Base-by-base conservation (phyloP, 2,888 invertebrate genomes). In the Embidobia sp. region DNA sequence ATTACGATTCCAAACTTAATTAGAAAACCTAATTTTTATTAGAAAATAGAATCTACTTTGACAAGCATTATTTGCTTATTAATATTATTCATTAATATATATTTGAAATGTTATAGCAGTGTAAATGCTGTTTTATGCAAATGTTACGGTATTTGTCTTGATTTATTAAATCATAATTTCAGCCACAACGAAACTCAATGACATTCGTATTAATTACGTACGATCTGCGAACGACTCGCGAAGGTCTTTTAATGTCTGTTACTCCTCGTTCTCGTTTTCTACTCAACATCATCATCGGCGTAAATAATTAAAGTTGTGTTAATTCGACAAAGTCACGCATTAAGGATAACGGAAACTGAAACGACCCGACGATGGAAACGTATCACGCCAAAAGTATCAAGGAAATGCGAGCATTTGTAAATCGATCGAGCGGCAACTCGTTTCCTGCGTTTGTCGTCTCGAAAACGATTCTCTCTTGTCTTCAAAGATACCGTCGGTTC, bases 401-500 rank as follows among this genome's bases (percentile, higher is more conserved):
- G 70, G 59, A 69, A 59, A 61, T 22, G 51, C 51, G 44, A 44
- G 57, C 51, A 66, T 57, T 59, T 73, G 63, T 59, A 44, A 66
- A 51, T 59, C 73, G 44, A 59, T 51, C 66, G 48, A 67, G 75
- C 53, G 75, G 51, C 67, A 67, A 75, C 67, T 75, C 48, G 67
- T 63, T 75, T 67, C 61, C 75, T 75, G 67, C 63, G 53, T 67
- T 75, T 75, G 75, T 75, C 75, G 48, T 75, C 67, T 67, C 13
- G 61, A 67, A 61, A 75, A 48, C 75, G 67, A 63, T 75, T n/a
- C n/a, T 67, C 37, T 74, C 59, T 51, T 48, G 44, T 57, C 69
- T 63, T 75, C 75, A 75, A 75, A 69, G 75, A 61, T 55, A 69
- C 75, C 63, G 75, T 75, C 69, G 22, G 69, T 19, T 69, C 63